phyloP scores from a whole-genome alignment of 2,888 invertebrate genomes.

The Teleogryllus oceanicus region DNA sequence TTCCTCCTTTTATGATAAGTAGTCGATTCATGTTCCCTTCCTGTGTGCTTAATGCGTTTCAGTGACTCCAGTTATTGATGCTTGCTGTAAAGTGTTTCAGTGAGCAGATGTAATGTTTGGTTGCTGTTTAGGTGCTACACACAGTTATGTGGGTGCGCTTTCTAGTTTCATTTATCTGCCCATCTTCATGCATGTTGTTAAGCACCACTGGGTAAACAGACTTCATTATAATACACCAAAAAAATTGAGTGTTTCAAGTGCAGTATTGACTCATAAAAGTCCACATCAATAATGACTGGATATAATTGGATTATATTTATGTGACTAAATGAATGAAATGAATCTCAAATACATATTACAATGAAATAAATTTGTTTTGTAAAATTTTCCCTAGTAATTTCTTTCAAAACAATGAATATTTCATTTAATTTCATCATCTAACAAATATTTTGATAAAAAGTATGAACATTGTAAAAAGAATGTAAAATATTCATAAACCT shows the following conservation, averaged over 20 bases:
- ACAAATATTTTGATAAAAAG: too few relatives aligned
- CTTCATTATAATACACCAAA: neutral
- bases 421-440: too few relatives aligned
- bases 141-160: neutral
- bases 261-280: neutral
- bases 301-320: neutral
- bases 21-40: neutral
- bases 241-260: neutral
- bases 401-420: too few relatives aligned
- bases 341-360: neutral
- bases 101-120: neutral
- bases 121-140: neutral
- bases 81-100: neutral
- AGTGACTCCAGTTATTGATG: neutral
- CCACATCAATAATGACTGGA: neutral
- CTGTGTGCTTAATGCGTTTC: neutral
- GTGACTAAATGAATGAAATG: neutral
- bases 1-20: neutral
- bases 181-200: neutral
- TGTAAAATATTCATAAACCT: too few relatives aligned
- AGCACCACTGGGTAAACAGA: neutral
- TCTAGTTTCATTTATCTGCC: conserved; percentile 2
- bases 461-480: too few relatives aligned
- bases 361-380: too few relatives aligned
- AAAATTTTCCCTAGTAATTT: too few relatives aligned